Evolutionary conservation across 2,113 vertebrate species (phyloP).

Genomic region (Podarcis raffonei): DNA sequence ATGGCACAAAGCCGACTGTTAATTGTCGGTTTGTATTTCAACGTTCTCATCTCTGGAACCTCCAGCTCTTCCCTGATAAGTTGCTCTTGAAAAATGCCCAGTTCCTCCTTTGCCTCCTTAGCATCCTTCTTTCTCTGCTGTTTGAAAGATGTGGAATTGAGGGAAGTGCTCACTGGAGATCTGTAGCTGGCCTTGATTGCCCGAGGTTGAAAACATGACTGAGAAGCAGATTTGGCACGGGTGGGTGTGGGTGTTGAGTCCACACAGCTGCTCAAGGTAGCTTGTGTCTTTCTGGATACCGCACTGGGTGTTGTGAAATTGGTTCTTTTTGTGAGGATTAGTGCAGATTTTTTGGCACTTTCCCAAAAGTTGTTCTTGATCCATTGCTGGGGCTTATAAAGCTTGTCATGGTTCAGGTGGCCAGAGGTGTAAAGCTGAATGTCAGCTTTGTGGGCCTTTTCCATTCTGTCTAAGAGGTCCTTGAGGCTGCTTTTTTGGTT

Average conservation of each 20-base stretch:
- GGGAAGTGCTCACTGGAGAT: background rate
- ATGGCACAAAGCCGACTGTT: slow-evolving; percentile 31
- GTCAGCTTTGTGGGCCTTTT: slow-evolving; percentile 71
- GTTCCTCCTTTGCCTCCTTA: slow-evolving; percentile 18
- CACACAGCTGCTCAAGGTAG: slow-evolving; percentile 42
- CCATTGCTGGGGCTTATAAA: slow-evolving; percentile 59
- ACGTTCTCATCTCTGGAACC: slow-evolving; percentile 56
- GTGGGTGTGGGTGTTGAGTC: slow-evolving; percentile 35
- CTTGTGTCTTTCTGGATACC: slow-evolving; percentile 53
- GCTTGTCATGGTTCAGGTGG: slow-evolving; percentile 72
- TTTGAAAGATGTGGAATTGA: background rate
- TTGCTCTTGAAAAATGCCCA: rapidly evolving
- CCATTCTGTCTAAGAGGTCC: slow-evolving; percentile 65
- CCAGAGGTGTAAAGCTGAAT: slow-evolving; percentile 70
- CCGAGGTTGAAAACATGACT: background rate
- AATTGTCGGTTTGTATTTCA: slow-evolving; percentile 28
- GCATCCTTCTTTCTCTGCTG: background rate
- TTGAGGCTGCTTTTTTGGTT: slow-evolving; percentile 34
- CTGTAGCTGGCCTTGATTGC: background rate
- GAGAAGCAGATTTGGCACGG: background rate
- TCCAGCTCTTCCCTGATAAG: slow-evolving; percentile 40
- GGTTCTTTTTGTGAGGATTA: background rate
- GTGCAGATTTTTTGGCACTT: slow-evolving; percentile 47
- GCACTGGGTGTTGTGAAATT: background rate
- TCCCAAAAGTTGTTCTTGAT: slow-evolving; percentile 52